Base-by-base conservation (phyloP, 2,797 vertebrate species). In the Rhinophrynus dorsalis region DNA sequence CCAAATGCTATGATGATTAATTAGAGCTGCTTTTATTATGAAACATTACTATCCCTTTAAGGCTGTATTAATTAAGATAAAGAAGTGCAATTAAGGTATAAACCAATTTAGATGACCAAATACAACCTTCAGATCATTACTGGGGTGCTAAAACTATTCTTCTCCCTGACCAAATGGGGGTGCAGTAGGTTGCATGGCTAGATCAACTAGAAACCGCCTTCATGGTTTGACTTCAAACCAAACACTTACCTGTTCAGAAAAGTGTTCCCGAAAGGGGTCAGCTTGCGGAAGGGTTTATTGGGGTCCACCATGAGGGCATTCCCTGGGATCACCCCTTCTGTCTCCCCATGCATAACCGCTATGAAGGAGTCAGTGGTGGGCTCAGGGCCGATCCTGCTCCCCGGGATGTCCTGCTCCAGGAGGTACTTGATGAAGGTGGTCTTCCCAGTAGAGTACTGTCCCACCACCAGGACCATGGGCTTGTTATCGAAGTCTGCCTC, bases 391-490 rank as follows among this genome's bases (percentile, higher is more conserved):
- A 98, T 85, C 1, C 96, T 90, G 69, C 94, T 95, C 26, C 96
- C 95, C 0, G 96, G 95, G 32, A 98, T 89, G 26, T 98, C 95
- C 80, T 97, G 93, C 82, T 98, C 96, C 82, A 98, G 84, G 4
- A 98, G 86, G 75, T 98, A 98, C 83, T 92, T 94, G 81, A 98
- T 96, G 78, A 97, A 98, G 1, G 94, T 97, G 2, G 96, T 98
- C 80, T 97, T 98, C 33, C 96, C 96, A 0, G 95, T 96, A 54
- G 95, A 97, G 71, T 97, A 98, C 74, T 97, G 96, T 3, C 96
- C 96, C 5, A 94, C 93, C 66, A 98, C 94, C 77, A 98, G 81
- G 71, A 98, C 94, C 96, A 98, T 98, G 1, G 96, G 96, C 73
- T 98, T 98, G 78, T 92, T 94, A 12, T 95, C 93, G 1, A 97